Percentiles rank a stretch among this genome's conserved stretches.
Evolutionary conservation across 2,113 vertebrate species (phyloP).

Genomic region (Mastomys coucha): DNA sequence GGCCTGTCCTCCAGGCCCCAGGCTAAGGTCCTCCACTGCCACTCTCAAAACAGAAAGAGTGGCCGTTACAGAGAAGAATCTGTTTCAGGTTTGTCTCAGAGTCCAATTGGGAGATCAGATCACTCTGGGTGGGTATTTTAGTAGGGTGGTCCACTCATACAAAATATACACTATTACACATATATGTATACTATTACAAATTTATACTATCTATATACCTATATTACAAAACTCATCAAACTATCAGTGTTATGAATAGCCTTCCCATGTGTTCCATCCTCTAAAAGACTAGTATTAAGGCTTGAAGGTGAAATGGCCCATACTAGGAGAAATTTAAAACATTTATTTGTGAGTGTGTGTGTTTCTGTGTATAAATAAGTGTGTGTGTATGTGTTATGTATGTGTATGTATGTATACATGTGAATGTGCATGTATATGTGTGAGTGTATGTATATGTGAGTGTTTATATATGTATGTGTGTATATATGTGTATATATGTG

Average conservation of each 20-base stretch:
- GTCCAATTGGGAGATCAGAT: background rate
- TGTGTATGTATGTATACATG: too few relatives aligned
- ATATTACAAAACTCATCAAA: background rate
- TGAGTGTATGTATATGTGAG: background rate
- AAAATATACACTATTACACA: background rate
- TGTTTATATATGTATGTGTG: too few relatives aligned
- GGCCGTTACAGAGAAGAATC: background rate
- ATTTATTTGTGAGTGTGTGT: background rate
- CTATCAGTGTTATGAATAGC: background rate
- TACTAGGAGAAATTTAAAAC: background rate
- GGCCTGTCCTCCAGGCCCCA: background rate
- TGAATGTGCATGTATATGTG: background rate
- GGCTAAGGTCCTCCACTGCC: background rate
- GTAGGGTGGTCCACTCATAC: background rate
- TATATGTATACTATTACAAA: background rate
- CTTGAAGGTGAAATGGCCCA: background rate
- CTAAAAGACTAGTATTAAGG: background rate
- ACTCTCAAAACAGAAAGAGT: background rate
- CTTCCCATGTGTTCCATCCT: too few relatives aligned
- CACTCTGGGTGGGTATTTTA: background rate
- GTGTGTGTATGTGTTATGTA: too few relatives aligned
- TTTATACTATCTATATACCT: background rate
- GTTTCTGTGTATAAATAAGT: background rate
- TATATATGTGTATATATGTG: too few relatives aligned
- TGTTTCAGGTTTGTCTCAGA: background rate